Evolutionary conservation across 2,113 vertebrate genomes (phyloP).

Genomic region (Etia nguti): DNA sequence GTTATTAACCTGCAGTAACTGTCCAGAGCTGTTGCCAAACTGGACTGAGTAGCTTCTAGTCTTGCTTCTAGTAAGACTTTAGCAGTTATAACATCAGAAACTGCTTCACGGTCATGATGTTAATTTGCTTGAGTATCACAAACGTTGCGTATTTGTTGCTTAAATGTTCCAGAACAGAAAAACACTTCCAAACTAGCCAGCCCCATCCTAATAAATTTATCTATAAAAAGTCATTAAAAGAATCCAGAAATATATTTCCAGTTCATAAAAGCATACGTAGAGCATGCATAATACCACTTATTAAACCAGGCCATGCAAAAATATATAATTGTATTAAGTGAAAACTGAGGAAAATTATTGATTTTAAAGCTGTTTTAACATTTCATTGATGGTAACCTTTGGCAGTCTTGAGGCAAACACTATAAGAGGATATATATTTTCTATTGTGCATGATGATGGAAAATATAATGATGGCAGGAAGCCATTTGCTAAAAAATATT

Average conservation of each 20-base stretch:
- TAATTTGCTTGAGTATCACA: neutral
- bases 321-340: neutral
- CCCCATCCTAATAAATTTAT: neutral
- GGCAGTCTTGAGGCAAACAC: neutral
- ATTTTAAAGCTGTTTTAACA: too few relatives aligned
- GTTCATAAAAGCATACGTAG: neutral
- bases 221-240: neutral
- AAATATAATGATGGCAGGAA: neutral
- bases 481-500: neutral
- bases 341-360: neutral
- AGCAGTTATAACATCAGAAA: neutral
- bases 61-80: neutral
- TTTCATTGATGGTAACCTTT: neutral
- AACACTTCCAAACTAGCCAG: neutral
- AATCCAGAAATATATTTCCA: neutral
- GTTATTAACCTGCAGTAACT: neutral
- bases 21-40: neutral
- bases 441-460: neutral
- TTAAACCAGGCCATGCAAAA: neutral
- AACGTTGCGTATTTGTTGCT: neutral
- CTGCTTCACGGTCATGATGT: neutral
- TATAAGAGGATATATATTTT: neutral
- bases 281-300: neutral
- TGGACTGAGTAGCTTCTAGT: neutral
- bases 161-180: neutral